These are phyloP conservation scores for Papilio polytes DNA, from an alignment of 1,140 invertebrate species.

Conservation along the genomic window DNA sequence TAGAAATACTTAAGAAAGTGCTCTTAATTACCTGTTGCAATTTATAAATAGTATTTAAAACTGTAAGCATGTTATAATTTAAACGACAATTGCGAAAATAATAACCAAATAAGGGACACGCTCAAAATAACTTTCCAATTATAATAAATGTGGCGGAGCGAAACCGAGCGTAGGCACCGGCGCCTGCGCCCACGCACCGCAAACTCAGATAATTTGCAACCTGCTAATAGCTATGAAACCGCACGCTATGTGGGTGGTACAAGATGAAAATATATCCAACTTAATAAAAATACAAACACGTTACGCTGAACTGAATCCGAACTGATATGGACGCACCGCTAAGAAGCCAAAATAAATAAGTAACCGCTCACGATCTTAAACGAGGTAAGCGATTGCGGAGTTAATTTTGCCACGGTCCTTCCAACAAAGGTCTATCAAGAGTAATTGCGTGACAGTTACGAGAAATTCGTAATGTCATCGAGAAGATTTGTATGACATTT, in stretches of 20 bases:
- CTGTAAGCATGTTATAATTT: background rate
- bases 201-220: conserved; percentile 68
- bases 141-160: conserved; percentile 50
- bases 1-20: background rate
- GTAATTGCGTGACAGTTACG: too few relatives aligned
- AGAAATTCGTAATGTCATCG: too few relatives aligned
- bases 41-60: background rate
- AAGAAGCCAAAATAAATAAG: background rate
- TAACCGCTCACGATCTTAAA: background rate
- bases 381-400: background rate
- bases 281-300: conserved; percentile 24
- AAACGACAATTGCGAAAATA: background rate
- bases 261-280: conserved; percentile 25
- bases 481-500: too few relatives aligned
- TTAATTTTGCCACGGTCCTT: background rate
- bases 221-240: conserved; percentile 68
- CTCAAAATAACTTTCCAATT: conserved; percentile 51
- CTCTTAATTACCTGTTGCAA: background rate
- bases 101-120: background rate
- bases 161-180: conserved; percentile 37
- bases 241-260: conserved; percentile 43
- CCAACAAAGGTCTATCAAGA: too few relatives aligned
- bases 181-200: conserved; percentile 61
- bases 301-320: conserved; percentile 3
- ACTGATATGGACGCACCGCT: conserved; percentile 30